Base-by-base conservation (phyloP, 30 jellyfish, hydroid and myxozoan species). In the Catostylus mosaicus region DNA sequence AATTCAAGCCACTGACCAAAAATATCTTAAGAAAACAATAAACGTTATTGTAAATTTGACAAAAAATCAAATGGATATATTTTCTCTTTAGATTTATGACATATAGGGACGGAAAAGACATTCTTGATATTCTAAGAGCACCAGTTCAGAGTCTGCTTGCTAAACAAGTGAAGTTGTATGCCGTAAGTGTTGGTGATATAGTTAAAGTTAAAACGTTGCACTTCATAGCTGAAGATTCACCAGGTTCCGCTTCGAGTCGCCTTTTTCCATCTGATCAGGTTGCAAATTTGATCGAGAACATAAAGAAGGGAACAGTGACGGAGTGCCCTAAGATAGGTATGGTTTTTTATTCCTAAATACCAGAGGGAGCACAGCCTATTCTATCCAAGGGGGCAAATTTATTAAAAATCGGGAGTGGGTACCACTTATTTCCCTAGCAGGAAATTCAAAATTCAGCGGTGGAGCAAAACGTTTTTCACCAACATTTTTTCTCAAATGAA, bases 11-110 rank as follows among this genome's bases (percentile, higher is more conserved):
- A n/a, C n/a, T n/a, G n/a, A n/a, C n/a, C n/a, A n/a, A n/a, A n/a
- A n/a, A n/a, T n/a, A n/a, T n/a, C n/a, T n/a, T n/a, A n/a, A n/a
- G n/a, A n/a, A n/a, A n/a, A n/a, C n/a, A n/a, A n/a, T n/a, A n/a
- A n/a, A n/a, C n/a, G n/a, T n/a, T n/a, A n/a, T n/a, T n/a, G n/a
- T n/a, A n/a, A n/a, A n/a, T n/a, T n/a, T n/a, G n/a, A n/a, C n/a
- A n/a, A n/a, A n/a, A n/a, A n/a, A n/a, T n/a, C n/a, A n/a, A n/a
- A n/a, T n/a, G n/a, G n/a, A n/a, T 43, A 22, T 14, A 52, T 52
- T 16, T 52, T 52, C 8, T n/a, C 29, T 4, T n/a, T 32, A 66
- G 78, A 31, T 66, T 1, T 34, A 66, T 66, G 78, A 66, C 78
- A 3, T 66, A 66, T 32, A 56, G 29, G 19, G 32, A 66, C 32